Evolutionary conservation across 1,140 invertebrate species (phyloP).

Genomic region (Diachasma alloeum): DNA sequence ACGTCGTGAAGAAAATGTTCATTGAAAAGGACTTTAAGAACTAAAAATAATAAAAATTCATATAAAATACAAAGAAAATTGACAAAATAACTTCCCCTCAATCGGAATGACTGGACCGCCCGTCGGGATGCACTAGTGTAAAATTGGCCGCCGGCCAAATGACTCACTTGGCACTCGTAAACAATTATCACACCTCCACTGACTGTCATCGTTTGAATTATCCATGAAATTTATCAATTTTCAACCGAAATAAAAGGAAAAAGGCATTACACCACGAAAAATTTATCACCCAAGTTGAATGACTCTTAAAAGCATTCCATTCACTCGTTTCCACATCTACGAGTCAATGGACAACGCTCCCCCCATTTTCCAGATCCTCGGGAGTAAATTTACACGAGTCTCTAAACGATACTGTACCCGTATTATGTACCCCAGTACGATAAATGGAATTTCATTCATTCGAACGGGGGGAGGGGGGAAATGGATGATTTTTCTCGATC

Average conservation of each 20-base stretch:
- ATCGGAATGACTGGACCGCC: background rate
- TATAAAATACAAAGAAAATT: background rate
- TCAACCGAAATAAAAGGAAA: background rate
- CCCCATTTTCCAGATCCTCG: background rate
- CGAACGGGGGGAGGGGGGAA: background rate
- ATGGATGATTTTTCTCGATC: background rate
- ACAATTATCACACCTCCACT: constrained; percentile 55
- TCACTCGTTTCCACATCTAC: background rate
- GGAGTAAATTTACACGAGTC: background rate
- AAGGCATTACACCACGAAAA: background rate
- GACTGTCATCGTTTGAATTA: constrained; percentile 32
- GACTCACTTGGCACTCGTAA: constrained; percentile 59
- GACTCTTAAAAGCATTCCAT: constrained; percentile 15
- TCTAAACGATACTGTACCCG: background rate
- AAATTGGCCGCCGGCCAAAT: constrained; percentile 52
- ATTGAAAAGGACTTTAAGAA: too few relatives aligned
- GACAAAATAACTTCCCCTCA: background rate
- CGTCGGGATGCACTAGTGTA: constrained; percentile 7
- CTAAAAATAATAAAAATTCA: too few relatives aligned
- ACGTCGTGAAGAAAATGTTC: too few relatives aligned
- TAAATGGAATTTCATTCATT: constrained; percentile 11
- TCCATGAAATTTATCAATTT: background rate
- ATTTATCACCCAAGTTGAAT: background rate
- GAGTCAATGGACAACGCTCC: background rate
- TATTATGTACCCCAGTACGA: constrained; percentile 1